Evolutionary conservation across 1,140 invertebrate genomes (phyloP).

Genomic region (Xylocopa sonorina): DNA sequence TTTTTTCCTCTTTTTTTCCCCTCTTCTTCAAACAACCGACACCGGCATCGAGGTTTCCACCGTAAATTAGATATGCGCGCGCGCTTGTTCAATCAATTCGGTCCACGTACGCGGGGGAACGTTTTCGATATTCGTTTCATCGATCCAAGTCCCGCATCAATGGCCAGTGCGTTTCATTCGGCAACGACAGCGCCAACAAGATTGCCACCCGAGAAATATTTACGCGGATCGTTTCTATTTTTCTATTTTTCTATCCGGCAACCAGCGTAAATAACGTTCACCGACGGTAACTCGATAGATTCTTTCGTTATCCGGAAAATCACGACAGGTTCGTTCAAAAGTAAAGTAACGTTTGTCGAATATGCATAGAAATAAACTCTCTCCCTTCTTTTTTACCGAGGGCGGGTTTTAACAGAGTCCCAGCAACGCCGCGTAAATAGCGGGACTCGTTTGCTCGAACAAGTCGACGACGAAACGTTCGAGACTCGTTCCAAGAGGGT

Average conservation of each 20-base stretch:
- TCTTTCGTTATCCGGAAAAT: neutral
- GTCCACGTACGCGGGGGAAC: conserved; percentile 14
- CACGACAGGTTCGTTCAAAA: neutral
- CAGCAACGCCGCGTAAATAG: conserved; percentile 30
- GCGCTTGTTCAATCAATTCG: conserved; percentile 35
- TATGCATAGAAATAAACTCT: neutral
- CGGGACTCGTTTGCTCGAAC: conserved; percentile 13
- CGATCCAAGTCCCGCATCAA: conserved; percentile 39
- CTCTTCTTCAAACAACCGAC: too few relatives aligned
- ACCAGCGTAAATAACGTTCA: conserved; percentile 6
- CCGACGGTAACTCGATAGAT: neutral
- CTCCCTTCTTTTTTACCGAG: neutral
- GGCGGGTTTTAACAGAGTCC: neutral
- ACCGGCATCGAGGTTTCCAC: neutral
- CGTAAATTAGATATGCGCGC: conserved; percentile 40
- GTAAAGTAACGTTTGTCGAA: too few relatives aligned
- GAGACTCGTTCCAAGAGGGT: neutral
- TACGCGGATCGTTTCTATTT: too few relatives aligned
- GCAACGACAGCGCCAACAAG: conserved; percentile 26
- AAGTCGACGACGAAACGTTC: neutral
- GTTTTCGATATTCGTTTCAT: conserved; percentile 42
- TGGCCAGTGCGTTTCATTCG: neutral
- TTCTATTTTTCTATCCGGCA: neutral
- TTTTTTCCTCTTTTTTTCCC: too few relatives aligned
- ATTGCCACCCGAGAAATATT: conserved; percentile 27